Evolutionary conservation across 2,888 invertebrate species (phyloP).

Genomic region (Noctua janthe): DNA sequence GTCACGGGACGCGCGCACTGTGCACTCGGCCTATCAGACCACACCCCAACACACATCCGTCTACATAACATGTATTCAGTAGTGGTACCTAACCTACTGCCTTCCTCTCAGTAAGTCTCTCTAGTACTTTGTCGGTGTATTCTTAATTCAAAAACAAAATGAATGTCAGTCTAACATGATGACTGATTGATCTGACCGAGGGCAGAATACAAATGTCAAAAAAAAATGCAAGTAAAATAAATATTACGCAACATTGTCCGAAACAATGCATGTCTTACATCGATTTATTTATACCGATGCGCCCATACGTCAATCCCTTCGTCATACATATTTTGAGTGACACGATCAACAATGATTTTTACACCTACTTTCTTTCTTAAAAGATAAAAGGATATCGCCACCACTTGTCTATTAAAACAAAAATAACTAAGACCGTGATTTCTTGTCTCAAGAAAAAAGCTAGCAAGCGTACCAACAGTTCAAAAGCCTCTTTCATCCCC

Average conservation of each 20-base stretch:
- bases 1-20: slow-evolving; percentile 58
- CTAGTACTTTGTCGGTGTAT: neutral
- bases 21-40: slow-evolving; percentile 37
- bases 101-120: neutral
- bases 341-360: neutral
- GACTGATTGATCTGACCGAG: neutral
- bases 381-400: slow-evolving; percentile 41
- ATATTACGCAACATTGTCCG: neutral
- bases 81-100: slow-evolving; percentile 4
- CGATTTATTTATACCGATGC: neutral
- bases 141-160: no score
- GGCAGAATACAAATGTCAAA: neutral
- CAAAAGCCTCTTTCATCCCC: slow-evolving; percentile 72
- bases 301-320: neutral
- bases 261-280: neutral
- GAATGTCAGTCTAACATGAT: neutral
- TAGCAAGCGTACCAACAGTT: slow-evolving; percentile 60
- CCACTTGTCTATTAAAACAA: slow-evolving; percentile 63
- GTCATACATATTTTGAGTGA: neutral
- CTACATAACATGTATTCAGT: slow-evolving; percentile 26
- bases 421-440: slow-evolving; percentile 58
- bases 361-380: slow-evolving; percentile 14
- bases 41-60: slow-evolving; percentile 55
- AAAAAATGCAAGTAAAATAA: no score
- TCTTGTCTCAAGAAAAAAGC: slow-evolving; percentile 62